phyloP scores from a whole-genome alignment of 2,797 vertebrate genomes.

The Trematomus bernacchii region DNA sequence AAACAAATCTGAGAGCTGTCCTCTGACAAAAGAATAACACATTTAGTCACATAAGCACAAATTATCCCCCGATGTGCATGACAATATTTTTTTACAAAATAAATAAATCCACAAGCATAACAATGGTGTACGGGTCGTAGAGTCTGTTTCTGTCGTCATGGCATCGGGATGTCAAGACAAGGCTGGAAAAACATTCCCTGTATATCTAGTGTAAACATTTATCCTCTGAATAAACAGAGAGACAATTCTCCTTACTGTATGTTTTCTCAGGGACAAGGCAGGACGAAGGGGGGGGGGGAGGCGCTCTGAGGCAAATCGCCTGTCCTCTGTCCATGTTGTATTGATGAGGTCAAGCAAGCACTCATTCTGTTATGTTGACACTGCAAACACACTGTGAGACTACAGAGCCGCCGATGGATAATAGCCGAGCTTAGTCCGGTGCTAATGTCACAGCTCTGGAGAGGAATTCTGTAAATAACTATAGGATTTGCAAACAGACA shows the following conservation, averaged over 20 bases:
- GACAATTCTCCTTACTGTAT: slow-evolving; percentile 33
- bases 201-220: slow-evolving; percentile 58
- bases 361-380: slow-evolving; percentile 66
- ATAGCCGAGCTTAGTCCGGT: slow-evolving; percentile 46
- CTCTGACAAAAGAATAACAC: slow-evolving; percentile 26
- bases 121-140: background rate
- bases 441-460: slow-evolving; percentile 50
- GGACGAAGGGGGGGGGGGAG: background rate
- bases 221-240: slow-evolving; percentile 52
- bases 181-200: slow-evolving; percentile 11
- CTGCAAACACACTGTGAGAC: slow-evolving; percentile 56
- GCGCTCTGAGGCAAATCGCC: slow-evolving; percentile 14
- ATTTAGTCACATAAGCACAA: background rate
- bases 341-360: slow-evolving; percentile 72
- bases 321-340: slow-evolving; percentile 37
- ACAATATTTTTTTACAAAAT: background rate
- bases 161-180: slow-evolving; percentile 18
- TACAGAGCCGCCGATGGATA: slow-evolving; percentile 50
- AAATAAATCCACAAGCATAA: background rate
- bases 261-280: slow-evolving; percentile 25
- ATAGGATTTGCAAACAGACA: slow-evolving; percentile 47
- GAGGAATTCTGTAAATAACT: slow-evolving; percentile 55
- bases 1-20: slow-evolving; percentile 36
- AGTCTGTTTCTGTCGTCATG: slow-evolving; percentile 36
- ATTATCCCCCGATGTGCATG: slow-evolving; percentile 16